Evolutionary conservation across 1,140 invertebrate genomes (phyloP).

Genomic region (Caenorhabditis tropicalis): DNA sequence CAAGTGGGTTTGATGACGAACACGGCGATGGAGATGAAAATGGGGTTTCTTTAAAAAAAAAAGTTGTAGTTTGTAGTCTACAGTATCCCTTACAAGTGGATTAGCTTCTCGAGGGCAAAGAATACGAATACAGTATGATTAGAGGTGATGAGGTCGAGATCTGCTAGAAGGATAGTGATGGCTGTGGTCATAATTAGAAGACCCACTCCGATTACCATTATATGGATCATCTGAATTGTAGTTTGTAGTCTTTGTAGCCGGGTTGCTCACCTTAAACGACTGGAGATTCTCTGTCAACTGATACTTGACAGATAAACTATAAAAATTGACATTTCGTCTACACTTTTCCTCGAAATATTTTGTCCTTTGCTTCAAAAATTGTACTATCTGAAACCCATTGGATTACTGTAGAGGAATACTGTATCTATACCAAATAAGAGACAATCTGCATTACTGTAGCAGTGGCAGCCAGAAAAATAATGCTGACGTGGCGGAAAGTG

Average conservation of each 20-base stretch:
- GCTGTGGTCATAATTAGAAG: background rate
- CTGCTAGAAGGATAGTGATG: background rate
- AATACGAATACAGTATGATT: background rate
- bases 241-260: no score
- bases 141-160: background rate
- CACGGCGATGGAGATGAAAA: background rate
- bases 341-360: background rate
- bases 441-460: background rate
- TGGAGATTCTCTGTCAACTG: constrained; percentile 4
- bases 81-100: background rate
- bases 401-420: no score
- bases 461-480: background rate
- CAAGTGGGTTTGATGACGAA: background rate
- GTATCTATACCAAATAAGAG: background rate
- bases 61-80: background rate
- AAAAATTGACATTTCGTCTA: background rate
- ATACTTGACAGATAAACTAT: constrained; percentile 23
- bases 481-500: background rate
- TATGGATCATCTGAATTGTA: background rate
- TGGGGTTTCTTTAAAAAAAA: background rate
- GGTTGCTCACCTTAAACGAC: background rate
- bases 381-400: background rate
- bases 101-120: background rate
- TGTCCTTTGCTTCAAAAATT: background rate
- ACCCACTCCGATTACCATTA: background rate